Conservation (phyloP, 1,140 invertebrate genomes). For the Drosophila ananassae region DNA sequence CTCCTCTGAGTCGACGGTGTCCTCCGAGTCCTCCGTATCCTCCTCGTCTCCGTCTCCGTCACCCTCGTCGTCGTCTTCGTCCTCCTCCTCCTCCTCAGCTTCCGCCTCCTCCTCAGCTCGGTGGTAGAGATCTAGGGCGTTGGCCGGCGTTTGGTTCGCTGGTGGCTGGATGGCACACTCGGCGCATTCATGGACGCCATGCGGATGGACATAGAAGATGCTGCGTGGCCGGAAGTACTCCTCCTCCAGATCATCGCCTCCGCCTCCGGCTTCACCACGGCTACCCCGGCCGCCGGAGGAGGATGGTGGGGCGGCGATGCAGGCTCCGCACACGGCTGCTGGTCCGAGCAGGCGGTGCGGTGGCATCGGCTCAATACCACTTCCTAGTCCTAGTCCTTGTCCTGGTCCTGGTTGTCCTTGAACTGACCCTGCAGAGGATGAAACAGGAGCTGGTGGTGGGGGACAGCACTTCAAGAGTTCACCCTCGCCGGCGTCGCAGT, state of each 20-base stretch:
- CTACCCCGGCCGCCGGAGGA: constrained; percentile 32
- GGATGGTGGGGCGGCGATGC: constrained; percentile 85
- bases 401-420: not conserved
- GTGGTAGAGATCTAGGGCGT: constrained; percentile 44
- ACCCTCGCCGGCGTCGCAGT: constrained; percentile 78
- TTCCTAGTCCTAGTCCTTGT: not conserved
- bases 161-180: constrained; percentile 81
- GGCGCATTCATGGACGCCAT: constrained; percentile 84
- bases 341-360: constrained; percentile 86
- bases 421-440: not conserved
- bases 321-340: constrained; percentile 87
- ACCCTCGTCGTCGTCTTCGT: constrained; percentile 46
- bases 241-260: constrained; percentile 83
- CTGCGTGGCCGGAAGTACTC: constrained; percentile 86
- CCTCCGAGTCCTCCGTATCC: constrained; percentile 22
- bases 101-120: constrained; percentile 12
- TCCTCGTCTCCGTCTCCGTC: constrained; percentile 17
- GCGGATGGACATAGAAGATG: constrained; percentile 86
- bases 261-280: constrained; percentile 8
- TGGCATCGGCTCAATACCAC: constrained; percentile 84
- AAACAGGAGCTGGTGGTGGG: constrained; percentile 19
- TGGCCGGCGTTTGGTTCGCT: constrained; percentile 6
- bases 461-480: constrained; percentile 84
- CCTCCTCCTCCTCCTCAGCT: constrained; percentile 7
- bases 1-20: constrained; percentile 41